Evolutionary conservation across 2,113 vertebrate species (phyloP), one percentile per base, ranked within the genome.

Genomic region (Piaya cayana): DNA sequence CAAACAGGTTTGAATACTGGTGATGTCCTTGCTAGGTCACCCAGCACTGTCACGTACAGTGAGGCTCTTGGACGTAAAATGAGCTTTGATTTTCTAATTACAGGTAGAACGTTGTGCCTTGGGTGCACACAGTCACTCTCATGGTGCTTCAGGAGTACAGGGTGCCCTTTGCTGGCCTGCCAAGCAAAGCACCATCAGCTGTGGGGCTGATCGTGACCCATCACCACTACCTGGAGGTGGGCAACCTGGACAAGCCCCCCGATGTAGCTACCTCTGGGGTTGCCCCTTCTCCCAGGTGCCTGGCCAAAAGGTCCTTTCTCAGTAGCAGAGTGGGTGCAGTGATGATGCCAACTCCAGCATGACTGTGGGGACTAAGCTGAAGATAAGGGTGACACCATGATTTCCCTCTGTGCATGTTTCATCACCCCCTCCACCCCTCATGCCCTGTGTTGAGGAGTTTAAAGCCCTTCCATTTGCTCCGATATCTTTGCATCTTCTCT

Each of bases 401-500:
- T 68, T 81, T 86, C n/a, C 53, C 22, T 53, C 53, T 69, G 49
- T n/a, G 69, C 23, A 29, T 4, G 2, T 45, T 78, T 89, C 59
- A 25, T 39, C 36, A n/a, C 34, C 43, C 39, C 59, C 23, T 85
- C 64, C 68, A 85, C 69, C 74, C 59, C 63, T 77, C 42, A 18
- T 64, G 20, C 39, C 83, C 67, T 22, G 32, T 85, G 82, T 60
- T 3, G 6, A 55, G 86, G 37, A 88, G 78, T 37, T 84, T 82
- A 70, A 71, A 77, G 81, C 58, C 87, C 84, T 77, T 89, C 65
- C 71, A 92, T 63, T 56, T 19, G 1, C 76, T 71, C 78, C 17
- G 12, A n/a, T 93, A 78, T 82, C 69, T 91, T 94, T 15, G 72
- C 95, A 95, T 96, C 89, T 94, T 76, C 88, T 78, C 86, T 78